Evolutionary conservation across 2,888 invertebrate species (phyloP).

Genomic region (Cyrtodaria siliqua): DNA sequence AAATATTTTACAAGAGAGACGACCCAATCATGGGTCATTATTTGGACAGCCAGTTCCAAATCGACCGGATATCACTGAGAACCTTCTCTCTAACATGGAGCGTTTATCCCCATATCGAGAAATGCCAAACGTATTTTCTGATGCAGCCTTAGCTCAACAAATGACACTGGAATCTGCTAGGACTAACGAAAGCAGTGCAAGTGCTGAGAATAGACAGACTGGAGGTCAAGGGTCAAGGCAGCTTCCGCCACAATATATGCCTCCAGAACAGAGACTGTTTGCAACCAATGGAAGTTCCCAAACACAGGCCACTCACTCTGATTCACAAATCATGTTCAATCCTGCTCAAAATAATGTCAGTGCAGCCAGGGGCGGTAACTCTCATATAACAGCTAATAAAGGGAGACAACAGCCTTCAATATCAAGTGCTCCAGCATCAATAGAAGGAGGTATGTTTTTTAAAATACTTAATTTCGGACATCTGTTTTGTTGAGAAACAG

Average conservation of each 20-base stretch:
- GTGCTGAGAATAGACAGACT: slow-evolving; percentile 8
- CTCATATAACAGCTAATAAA: slow-evolving; percentile 16
- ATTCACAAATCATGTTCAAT: slow-evolving; percentile 49
- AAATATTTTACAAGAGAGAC: slow-evolving; percentile 19
- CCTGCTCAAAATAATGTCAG: background rate
- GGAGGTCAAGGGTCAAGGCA: slow-evolving; percentile 26
- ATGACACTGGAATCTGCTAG: slow-evolving; percentile 46
- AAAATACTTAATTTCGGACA: too few species aligned
- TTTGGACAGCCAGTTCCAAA: slow-evolving; percentile 33
- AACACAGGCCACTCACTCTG: slow-evolving; percentile 12
- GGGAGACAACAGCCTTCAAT: slow-evolving; percentile 30
- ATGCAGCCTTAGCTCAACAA: slow-evolving; percentile 16
- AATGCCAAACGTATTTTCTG: slow-evolving; percentile 50
- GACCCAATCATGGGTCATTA: slow-evolving; percentile 44
- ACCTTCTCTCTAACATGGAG: slow-evolving; percentile 49
- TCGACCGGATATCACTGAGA: slow-evolving; percentile 40
- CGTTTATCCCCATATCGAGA: slow-evolving; percentile 49
- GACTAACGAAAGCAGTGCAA: slow-evolving; percentile 28
- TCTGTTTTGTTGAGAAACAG: too few species aligned
- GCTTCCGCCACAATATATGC: slow-evolving; percentile 30
- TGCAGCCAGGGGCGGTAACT: slow-evolving; percentile 6
- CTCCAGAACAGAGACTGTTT: slow-evolving; percentile 56
- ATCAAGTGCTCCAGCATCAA: slow-evolving; percentile 47
- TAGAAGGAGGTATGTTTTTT: slow-evolving; percentile 18
- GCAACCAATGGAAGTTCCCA: slow-evolving; percentile 18